Percentiles rank a stretch among this genome's conserved stretches.
phyloP scores from a whole-genome alignment of 1,140 invertebrate genomes.

The Aphelinus atriplicis region DNA sequence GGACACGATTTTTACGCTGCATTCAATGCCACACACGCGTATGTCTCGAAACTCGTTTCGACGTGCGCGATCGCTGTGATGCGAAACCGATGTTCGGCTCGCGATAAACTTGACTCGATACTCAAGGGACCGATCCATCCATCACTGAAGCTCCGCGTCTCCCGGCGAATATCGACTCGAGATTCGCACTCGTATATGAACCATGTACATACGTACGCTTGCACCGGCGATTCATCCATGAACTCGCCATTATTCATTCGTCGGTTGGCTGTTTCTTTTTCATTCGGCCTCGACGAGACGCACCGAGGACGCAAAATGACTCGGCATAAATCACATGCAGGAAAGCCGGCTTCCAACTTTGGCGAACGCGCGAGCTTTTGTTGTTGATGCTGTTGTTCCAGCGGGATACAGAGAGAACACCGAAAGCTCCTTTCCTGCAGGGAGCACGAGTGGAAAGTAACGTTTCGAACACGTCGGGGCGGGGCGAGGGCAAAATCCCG shows the following conservation, averaged over 20 bases:
- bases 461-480: too few relatives aligned
- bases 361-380: not conserved
- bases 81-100: constrained; percentile 4
- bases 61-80: not conserved
- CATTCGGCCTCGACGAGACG: too few relatives aligned
- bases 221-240: too few relatives aligned
- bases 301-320: not conserved
- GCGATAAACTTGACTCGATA: not conserved
- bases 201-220: too few relatives aligned
- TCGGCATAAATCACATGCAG: constrained; percentile 3
- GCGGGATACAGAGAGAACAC: not conserved
- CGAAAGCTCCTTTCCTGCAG: not conserved
- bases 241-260: too few relatives aligned
- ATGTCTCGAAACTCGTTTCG: too few relatives aligned
- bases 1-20: too few relatives aligned
- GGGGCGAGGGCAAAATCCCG: not conserved
- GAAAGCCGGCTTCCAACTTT: not conserved
- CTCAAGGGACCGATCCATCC: not conserved
- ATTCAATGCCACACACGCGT: too few relatives aligned
- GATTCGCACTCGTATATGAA: not conserved
- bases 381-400: not conserved
- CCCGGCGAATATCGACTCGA: constrained; percentile 1
- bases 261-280: too few relatives aligned
- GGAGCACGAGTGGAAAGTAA: too few relatives aligned
- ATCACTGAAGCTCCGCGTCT: constrained; percentile 1